phyloP scores from a whole-genome alignment of 2,888 invertebrate genomes.

The Dicranocentrus wangi region DNA sequence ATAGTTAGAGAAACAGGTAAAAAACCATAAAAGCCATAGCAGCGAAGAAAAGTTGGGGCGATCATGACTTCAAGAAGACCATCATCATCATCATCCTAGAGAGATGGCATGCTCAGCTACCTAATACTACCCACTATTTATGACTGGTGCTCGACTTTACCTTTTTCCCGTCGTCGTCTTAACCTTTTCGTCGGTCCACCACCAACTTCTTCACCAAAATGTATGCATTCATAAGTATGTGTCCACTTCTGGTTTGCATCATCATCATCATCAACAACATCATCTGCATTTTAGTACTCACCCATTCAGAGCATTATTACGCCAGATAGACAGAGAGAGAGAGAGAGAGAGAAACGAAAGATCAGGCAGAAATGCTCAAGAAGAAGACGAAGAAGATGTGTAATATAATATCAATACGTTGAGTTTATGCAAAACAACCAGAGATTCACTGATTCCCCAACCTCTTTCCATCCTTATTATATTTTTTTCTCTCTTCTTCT shows the following conservation, averaged over 20 bases:
- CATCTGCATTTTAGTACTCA: too few relatives aligned
- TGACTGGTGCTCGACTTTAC: conserved; percentile 25
- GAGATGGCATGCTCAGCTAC: conserved; percentile 9
- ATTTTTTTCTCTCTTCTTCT: conserved; percentile 3
- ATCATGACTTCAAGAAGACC: conserved; percentile 13
- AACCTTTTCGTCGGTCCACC: neutral
- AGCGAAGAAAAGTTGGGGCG: conserved; percentile 29
- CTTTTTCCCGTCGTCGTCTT: neutral
- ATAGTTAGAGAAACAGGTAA: conserved; percentile 41
- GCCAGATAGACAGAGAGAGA: too few relatives aligned
- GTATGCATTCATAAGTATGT: conserved; percentile 2
- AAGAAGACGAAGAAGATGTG: conserved; percentile 5
- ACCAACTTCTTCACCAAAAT: conserved; percentile 17
- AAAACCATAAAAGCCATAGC: conserved; percentile 46
- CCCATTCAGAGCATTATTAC: conserved; percentile 4
- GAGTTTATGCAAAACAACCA: conserved; percentile 12
- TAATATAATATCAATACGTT: conserved; percentile 25
- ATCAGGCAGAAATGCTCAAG: too few relatives aligned
- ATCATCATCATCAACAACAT: too few relatives aligned
- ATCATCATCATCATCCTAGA: neutral
- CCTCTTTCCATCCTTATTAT: conserved; percentile 13
- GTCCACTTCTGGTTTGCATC: too few relatives aligned
- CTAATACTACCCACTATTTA: conserved; percentile 25
- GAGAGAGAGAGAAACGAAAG: too few relatives aligned
- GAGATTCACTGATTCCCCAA: conserved; percentile 18